Conservation (phyloP, 2,888 invertebrate species). For the Ophion costatus region DNA sequence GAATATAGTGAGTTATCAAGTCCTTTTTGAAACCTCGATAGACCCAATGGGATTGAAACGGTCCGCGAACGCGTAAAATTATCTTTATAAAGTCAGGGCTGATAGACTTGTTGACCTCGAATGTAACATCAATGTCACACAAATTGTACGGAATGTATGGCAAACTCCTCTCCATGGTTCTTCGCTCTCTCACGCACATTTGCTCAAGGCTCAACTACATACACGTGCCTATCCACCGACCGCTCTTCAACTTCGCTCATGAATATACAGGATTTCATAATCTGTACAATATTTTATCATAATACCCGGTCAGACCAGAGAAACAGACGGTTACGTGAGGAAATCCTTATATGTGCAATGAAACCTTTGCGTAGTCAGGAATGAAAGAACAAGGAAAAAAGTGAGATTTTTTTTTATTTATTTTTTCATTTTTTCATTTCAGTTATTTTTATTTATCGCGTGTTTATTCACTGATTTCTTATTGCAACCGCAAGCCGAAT, state of each 20-base stretch:
- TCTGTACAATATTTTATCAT: constrained; percentile 16
- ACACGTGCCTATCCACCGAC: not conserved
- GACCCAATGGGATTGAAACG: not conserved
- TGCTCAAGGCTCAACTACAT: not conserved
- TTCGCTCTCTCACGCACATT: not conserved
- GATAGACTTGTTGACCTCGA: constrained; percentile 25
- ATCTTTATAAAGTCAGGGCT: constrained; percentile 4
- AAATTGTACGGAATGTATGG: not conserved
- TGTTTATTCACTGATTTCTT: not conserved
- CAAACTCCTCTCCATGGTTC: not conserved
- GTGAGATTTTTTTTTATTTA: too few species aligned
- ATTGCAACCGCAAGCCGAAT: not conserved
- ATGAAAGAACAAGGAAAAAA: not conserved
- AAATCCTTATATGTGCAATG: not conserved
- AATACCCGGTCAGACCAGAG: not conserved
- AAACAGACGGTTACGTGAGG: constrained; percentile 8
- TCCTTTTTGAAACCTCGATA: not conserved
- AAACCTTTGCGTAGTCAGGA: not conserved
- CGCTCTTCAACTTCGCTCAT: constrained; percentile 26
- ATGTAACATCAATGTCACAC: constrained; percentile 6
- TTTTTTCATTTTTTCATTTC: too few species aligned
- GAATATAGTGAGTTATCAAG: not conserved
- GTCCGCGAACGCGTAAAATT: too few species aligned
- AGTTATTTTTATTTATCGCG: not conserved
- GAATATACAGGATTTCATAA: constrained; percentile 38